A percentile compares a stretch with the other conserved stretches of the same genome.
Conservation (phyloP, 1,140 invertebrate species). For the Rhopalosiphum padi region DNA sequence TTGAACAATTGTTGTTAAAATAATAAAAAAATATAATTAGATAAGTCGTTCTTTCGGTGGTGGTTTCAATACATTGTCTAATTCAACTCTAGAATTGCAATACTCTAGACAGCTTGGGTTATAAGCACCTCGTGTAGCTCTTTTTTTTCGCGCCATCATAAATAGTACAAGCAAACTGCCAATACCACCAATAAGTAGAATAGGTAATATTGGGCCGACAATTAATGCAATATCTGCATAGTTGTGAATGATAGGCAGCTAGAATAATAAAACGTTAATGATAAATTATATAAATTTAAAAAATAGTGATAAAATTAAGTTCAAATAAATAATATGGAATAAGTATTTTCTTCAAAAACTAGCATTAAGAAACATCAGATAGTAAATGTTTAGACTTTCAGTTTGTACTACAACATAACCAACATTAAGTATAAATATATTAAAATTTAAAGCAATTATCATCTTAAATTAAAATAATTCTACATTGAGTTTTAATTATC, state of each 20-base stretch:
- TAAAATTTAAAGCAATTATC: not conserved
- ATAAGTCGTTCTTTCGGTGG: conserved; percentile 96
- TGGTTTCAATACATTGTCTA: conserved; percentile 95
- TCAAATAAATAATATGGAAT: not conserved
- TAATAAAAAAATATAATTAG: conserved; percentile 64
- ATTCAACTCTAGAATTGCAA: conserved; percentile 92
- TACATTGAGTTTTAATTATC: not conserved
- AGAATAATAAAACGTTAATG: not conserved
- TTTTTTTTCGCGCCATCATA: conserved; percentile 89
- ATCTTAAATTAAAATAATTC: not conserved
- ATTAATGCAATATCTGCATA: conserved; percentile 73
- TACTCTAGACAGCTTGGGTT: conserved; percentile 96
- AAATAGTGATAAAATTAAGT: not conserved
- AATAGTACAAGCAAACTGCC: conserved; percentile 75
- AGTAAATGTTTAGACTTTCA: not conserved
- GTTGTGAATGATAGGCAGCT: conserved; percentile 18
- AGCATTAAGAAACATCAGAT: not conserved
- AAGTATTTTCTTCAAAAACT: not conserved
- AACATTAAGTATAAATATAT: not conserved
- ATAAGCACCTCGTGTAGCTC: conserved; percentile 96
- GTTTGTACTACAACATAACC: not conserved
- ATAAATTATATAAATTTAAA: not conserved
- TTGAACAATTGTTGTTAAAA: not conserved
- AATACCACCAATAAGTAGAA: conserved; percentile 71
- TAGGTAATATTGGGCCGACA: conserved; percentile 77